Percentiles rank a stretch among this genome's conserved stretches.
Evolutionary conservation across 2,888 invertebrate genomes (phyloP).

Genomic region (Drosophila crucigera): DNA sequence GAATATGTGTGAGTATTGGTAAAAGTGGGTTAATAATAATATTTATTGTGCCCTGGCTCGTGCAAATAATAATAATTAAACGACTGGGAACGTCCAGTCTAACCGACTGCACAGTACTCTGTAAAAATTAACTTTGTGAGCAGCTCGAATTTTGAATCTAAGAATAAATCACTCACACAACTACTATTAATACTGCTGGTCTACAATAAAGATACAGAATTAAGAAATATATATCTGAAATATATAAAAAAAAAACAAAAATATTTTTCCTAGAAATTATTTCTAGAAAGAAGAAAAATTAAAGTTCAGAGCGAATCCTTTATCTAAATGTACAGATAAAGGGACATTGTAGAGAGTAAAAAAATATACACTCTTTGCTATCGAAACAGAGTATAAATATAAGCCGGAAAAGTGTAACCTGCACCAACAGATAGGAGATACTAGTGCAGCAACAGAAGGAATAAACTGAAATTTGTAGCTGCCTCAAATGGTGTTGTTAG

Average conservation of each 20-base stretch:
- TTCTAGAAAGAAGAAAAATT: background rate
- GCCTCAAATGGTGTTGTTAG: background rate
- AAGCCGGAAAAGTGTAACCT: background rate
- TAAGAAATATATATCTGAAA: background rate
- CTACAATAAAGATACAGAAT: background rate
- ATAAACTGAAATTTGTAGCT: background rate
- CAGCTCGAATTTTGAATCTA: background rate
- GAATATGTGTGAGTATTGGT: constrained; percentile 6
- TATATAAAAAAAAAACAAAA: background rate
- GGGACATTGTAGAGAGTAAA: background rate
- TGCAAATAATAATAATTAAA: constrained; percentile 72
- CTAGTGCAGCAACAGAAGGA: background rate
- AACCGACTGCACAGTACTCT: background rate
- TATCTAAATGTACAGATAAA: background rate
- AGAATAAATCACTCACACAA: background rate
- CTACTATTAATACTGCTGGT: background rate
- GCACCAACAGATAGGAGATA: background rate
- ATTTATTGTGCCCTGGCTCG: constrained; percentile 74
- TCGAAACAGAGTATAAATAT: background rate
- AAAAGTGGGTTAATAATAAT: constrained; percentile 75
- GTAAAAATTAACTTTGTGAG: background rate
- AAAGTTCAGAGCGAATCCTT: too few relatives aligned
- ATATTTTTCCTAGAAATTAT: background rate
- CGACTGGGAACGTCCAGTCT: constrained; percentile 13
- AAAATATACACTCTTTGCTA: background rate